These are phyloP conservation scores for Polypterus senegalus DNA, from an alignment of 2,113 vertebrate species.

Conservation along the genomic window DNA sequence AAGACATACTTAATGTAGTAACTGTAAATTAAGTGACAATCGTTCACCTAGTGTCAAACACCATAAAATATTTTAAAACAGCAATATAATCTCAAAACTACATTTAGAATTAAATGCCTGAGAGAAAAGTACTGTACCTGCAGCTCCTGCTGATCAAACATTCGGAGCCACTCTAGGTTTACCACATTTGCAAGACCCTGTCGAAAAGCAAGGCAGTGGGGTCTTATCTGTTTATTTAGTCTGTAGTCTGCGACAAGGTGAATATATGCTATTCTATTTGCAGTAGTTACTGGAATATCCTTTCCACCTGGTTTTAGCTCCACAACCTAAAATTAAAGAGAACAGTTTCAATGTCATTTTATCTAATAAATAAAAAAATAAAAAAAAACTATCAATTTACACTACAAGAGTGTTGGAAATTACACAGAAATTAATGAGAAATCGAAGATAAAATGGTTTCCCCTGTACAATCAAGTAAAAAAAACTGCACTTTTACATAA, in stretches of 20 bases:
- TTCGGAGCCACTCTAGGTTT: constrained; percentile 91
- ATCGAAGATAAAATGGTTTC: too few relatives aligned
- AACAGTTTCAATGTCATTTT: neutral
- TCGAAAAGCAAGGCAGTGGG: constrained; percentile 87
- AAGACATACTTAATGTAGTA: too few relatives aligned
- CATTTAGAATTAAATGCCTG: too few relatives aligned
- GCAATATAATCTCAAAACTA: too few relatives aligned
- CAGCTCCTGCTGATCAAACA: constrained; percentile 97
- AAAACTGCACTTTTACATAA: too few relatives aligned
- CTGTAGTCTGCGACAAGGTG: constrained; percentile 88
- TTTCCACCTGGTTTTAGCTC: constrained; percentile 83
- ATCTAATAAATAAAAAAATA: neutral
- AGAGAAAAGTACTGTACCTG: constrained; percentile 53
- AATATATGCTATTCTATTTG: constrained; percentile 88
- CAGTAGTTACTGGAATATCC: constrained; percentile 88
- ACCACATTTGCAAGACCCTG: constrained; percentile 93
- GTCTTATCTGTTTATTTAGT: constrained; percentile 85
- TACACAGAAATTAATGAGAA: too few relatives aligned
- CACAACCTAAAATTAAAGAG: constrained; percentile 60
- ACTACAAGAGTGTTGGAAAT: too few relatives aligned
- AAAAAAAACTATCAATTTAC: too few relatives aligned
- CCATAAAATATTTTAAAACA: too few relatives aligned
- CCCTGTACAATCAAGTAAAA: too few relatives aligned
- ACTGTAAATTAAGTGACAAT: too few relatives aligned
- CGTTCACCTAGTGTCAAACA: too few relatives aligned